Evolutionary conservation across 2,113 vertebrate genomes (phyloP), one percentile per base, ranked within the genome.

Genomic region (Uria aalge): DNA sequence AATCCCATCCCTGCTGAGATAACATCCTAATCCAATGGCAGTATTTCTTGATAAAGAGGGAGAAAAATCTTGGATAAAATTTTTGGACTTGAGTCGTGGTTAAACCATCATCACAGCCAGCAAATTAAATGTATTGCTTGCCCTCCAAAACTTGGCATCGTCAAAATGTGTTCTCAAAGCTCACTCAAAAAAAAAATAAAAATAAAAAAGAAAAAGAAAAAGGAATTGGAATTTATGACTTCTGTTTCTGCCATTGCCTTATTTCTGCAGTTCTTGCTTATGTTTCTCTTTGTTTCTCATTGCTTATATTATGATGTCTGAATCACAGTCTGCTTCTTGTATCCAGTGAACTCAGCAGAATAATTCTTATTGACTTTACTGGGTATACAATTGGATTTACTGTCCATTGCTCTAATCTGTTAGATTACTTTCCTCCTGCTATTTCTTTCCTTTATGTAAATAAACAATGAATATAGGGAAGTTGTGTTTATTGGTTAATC

Each of bases 331-430:
- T 90, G 75, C 43, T 83, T 32, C 77, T 50, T 85, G 29, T 38
- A 67, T 23, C 50, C 72, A 56, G 21, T 90, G 85, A 95, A 93
- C 36, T 80, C 72, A 80, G 52, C 47, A 85, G 68, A 95, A 91
- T 85, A 95, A 94, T 80, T 90, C 72, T 47, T 96, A 96, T 71
- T 81, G 82, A 90, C 92, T 95, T 95, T 85, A 69, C 41, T 86
- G 66, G 38, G n/a, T 80, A 73, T 23, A 81, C 79, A 92, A 96
- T 89, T 94, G 83, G 79, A 93, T 97, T 97, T 96, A 85, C 88
- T 90, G 75, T 85, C 88, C 85, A 64, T 84, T 95, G 88, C 76
- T 72, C 62, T 93, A 86, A 95, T 93, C 79, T 89, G 47, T 80
- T 93, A 95, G 79, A 86, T 94, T 94, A 64, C 83, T 95, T 93